Base-by-base conservation (phyloP, 2,113 vertebrate species). In the Puma concolor region DNA sequence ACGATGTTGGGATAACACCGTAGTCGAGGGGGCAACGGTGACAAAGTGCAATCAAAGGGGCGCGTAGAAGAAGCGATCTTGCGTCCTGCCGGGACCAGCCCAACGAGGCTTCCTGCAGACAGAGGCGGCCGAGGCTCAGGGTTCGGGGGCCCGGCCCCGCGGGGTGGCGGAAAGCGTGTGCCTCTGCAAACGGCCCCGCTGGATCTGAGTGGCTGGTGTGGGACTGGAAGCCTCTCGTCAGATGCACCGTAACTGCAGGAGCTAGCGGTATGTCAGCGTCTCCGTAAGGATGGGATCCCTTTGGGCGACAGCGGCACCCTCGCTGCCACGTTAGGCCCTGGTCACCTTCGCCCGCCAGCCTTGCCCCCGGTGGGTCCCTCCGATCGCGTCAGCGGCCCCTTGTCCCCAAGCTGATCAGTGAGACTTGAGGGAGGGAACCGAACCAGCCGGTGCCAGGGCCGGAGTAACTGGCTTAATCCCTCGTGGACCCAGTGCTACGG, bases 101-200 rank as follows among this genome's bases (percentile, higher is more conserved):
- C 29, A n/a, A 33, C 44, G 54, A 57, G 19, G 6, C 7, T 44
- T 21, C 25, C 2, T 0, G 2, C 2, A 14, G 63, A 12, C 6
- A 8, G 60, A 69, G 17, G 3, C 11, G 8, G 14, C 17, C 7
- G 27, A 14, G 17, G 38, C 82, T 31, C 33, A 0, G 60, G 0
- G 8, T 7, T 10, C 7, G 74, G 6, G 57, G 15, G 36, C 15
- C 0, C 0, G 1, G 33, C 10, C 44, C 2, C 27, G 0, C 7
- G 0, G 0, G 23, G 19, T 13, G n/a, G 27, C 2, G 60, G 13
- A 10, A 48, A 57, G 13, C 12, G 19, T 27, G 66, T 12, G 48
- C 15, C 0, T 63, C 67, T 14, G 15, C 25, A 38, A 3, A 31
- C 0, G 5, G 57, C 31, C 64, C 14, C 23, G 0, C 50, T 0